Conservation (phyloP, 1,140 invertebrate species). For the Mylabris phalerata region DNA sequence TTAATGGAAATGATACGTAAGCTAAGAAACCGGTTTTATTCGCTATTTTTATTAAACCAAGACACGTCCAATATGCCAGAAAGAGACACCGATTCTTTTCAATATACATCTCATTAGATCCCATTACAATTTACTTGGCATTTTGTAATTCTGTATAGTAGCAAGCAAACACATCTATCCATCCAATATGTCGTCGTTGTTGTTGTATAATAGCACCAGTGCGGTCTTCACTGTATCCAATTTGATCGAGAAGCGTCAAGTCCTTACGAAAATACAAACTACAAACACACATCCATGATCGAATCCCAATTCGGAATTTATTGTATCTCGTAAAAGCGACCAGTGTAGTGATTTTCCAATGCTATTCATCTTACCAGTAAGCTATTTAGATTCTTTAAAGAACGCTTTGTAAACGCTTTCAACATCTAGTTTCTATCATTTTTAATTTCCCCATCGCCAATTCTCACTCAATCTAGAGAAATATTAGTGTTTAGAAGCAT, state of each 20-base stretch:
- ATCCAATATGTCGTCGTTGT: no score
- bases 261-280: background rate
- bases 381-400: slow-evolving; percentile 23
- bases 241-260: background rate
- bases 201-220: background rate
- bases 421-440: slow-evolving; percentile 19
- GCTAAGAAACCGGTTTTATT: no score
- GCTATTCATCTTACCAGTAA: slow-evolving; percentile 21
- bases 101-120: slow-evolving; percentile 10
- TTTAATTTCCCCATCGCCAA: slow-evolving; percentile 20
- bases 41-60: no score
- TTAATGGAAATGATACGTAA: no score
- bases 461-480: slow-evolving; percentile 13
- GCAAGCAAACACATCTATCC: slow-evolving; percentile 14
- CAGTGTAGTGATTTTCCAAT: slow-evolving; percentile 28
- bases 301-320: slow-evolving; percentile 20
- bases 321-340: slow-evolving; percentile 26
- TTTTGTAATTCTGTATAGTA: background rate
- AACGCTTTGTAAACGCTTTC: background rate
- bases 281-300: slow-evolving; percentile 8
- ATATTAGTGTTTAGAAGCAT: background rate
- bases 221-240: slow-evolving; percentile 6
- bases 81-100: no score
- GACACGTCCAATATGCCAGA: no score
- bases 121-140: slow-evolving; percentile 11